Evolutionary conservation across 2,797 vertebrate species (phyloP).

Genomic region (Graptemys geographica): DNA sequence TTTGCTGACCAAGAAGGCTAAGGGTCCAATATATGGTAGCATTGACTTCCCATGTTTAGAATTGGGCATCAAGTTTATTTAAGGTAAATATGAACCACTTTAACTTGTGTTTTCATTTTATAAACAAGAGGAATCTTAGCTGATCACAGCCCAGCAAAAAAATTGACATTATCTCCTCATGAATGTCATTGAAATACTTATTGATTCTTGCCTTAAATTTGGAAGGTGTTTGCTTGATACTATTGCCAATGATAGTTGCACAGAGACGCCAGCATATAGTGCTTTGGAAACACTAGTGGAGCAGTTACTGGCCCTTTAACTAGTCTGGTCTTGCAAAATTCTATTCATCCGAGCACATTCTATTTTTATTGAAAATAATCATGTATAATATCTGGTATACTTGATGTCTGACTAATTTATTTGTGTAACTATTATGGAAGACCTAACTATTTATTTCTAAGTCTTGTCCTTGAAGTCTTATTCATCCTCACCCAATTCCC

Average conservation of each 20-base stretch:
- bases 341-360: neutral
- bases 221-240: slow-evolving; percentile 14
- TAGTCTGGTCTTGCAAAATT: neutral
- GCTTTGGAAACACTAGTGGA: slow-evolving; percentile 1
- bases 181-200: neutral
- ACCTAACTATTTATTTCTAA: neutral
- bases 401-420: neutral
- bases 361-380: neutral
- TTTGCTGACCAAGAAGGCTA: neutral
- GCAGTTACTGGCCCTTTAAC: neutral
- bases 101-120: neutral
- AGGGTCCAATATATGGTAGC: neutral
- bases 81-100: neutral
- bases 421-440: neutral
- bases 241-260: slow-evolving; percentile 18
- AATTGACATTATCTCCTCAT: rapidly evolving
- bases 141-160: neutral
- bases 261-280: neutral
- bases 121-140: neutral
- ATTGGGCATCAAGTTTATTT: neutral
- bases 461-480: neutral
- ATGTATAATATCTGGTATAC: neutral
- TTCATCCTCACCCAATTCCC: neutral
- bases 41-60: neutral
- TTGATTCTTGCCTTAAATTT: slow-evolving; percentile 7